Base-by-base conservation (phyloP, 2,797 vertebrate species). In the Eidolon dupreanum region DNA sequence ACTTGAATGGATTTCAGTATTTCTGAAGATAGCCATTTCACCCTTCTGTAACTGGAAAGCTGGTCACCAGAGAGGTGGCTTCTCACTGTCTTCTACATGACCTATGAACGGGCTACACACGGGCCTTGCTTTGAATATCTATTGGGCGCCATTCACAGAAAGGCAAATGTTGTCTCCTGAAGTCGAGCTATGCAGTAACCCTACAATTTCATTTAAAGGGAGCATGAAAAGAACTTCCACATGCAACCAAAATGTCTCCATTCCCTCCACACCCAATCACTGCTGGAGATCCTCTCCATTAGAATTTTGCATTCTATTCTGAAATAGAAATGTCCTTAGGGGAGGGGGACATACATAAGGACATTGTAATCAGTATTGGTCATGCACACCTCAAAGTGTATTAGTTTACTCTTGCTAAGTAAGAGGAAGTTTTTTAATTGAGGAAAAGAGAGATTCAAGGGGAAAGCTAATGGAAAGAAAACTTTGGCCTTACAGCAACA, bases 321-420 rank as follows among this genome's bases (percentile, higher is more conserved):
- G 38, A 91, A 83, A 46, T 16, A 33, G 8, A 57, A 90, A 77
- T 57, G 22, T 78, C 22, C 22, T 43, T 26, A 9, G 31, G 19
- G 71, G 73, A 36, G 17, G 1, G 46, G 49, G 49, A 16, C 31
- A 31, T 20, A 31, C 10, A 2, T 1, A 16, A 16, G 31, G 5
- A 43, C 78, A 51, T n/a, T 90, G 61, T 82, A 82, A 24, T 19
- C n/a, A 24, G 0, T 24, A 46, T 74, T 20, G 5, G 2, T 43
- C 43, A 53, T 75, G 55, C 77, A 46, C 11, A 51, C 26, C 13
- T 65, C 31, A 59, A 65, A 41, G 38, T 78, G 5, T 68, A 57
- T 92, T 38, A 31, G 20, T 59, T 88, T 63, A 70, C 86, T 94
- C 61, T 94, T 82, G 53, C 61, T 78, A 88, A 95, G 66, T 63